Conservation (phyloP, 2,888 invertebrate genomes). For the Drosophila mercatorum region DNA sequence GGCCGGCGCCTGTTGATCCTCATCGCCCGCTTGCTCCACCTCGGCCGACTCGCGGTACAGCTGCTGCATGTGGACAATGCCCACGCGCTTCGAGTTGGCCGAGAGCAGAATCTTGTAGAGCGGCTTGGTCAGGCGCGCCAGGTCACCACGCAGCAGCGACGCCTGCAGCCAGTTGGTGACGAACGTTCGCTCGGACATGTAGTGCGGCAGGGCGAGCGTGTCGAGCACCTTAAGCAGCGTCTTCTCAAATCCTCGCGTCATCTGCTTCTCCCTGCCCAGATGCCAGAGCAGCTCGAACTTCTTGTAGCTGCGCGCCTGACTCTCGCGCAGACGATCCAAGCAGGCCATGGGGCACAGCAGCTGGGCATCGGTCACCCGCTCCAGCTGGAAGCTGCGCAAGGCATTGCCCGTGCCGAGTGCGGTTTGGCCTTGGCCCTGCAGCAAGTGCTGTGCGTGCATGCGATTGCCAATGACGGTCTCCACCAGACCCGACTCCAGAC, state of each 20-base stretch:
- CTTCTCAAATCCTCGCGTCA: constrained; percentile 85
- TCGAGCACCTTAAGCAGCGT: constrained; percentile 89
- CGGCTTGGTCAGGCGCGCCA: constrained; percentile 91
- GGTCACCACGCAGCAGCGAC: constrained; percentile 90
- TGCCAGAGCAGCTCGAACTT: constrained; percentile 88
- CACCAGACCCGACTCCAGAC: constrained; percentile 87
- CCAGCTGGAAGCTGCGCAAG: constrained; percentile 79
- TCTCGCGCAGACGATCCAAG: constrained; percentile 80
- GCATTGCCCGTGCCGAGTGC: constrained; percentile 35
- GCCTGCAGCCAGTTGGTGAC: constrained; percentile 92
- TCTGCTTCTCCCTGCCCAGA: constrained; percentile 89
- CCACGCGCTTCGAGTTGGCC: constrained; percentile 92
- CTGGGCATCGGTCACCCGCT: constrained; percentile 82
- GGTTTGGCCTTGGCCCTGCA: constrained; percentile 67
- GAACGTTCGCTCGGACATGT: constrained; percentile 85
- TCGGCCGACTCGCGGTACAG: constrained; percentile 85
- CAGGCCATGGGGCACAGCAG: constrained; percentile 81
- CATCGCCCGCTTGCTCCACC: constrained; percentile 77
- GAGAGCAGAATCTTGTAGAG: constrained; percentile 90
- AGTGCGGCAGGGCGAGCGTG: constrained; percentile 81
- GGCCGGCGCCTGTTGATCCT: constrained; percentile 56
- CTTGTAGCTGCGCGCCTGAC: constrained; percentile 83
- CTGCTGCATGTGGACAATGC: constrained; percentile 90
- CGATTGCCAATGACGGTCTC: constrained; percentile 89
- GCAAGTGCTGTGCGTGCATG: constrained; percentile 82